Conservation (phyloP, 1,140 invertebrate genomes). For the Oreohelix idahoensis region DNA sequence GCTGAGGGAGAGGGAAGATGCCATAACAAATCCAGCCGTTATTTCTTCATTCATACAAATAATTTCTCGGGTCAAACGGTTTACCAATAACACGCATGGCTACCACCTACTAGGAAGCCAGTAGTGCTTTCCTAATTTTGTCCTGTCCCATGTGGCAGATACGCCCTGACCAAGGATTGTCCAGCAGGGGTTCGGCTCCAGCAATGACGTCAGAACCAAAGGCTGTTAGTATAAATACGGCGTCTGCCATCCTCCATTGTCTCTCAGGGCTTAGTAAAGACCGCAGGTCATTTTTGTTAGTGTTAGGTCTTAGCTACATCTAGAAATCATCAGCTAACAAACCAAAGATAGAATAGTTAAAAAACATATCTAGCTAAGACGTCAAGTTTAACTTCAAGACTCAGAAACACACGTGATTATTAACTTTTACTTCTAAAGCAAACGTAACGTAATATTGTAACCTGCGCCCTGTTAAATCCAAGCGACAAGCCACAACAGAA, state of each 20-base stretch:
- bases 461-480: too few relatives aligned
- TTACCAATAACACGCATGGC: too few relatives aligned
- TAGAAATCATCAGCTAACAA: background rate
- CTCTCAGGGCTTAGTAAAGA: background rate
- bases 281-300: background rate
- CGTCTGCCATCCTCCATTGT: background rate
- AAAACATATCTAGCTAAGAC: background rate
- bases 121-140: background rate
- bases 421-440: too few relatives aligned
- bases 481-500: too few relatives aligned
- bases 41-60: too few relatives aligned
- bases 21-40: too few relatives aligned
- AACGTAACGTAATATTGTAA: too few relatives aligned
- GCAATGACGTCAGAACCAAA: background rate
- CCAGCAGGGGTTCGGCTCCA: background rate
- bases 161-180: background rate
- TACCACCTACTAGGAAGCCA: background rate
- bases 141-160: background rate
- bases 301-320: background rate
- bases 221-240: background rate
- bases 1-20: too few relatives aligned
- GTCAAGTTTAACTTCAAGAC: too few relatives aligned
- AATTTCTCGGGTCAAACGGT: too few relatives aligned
- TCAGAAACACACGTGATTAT: too few relatives aligned
- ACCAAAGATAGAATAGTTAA: background rate